A percentile compares a stretch with the other conserved stretches of the same genome.
These are phyloP conservation scores for Monochamus saltuarius DNA, from an alignment of 1,140 invertebrate species.

Conservation along the genomic window DNA sequence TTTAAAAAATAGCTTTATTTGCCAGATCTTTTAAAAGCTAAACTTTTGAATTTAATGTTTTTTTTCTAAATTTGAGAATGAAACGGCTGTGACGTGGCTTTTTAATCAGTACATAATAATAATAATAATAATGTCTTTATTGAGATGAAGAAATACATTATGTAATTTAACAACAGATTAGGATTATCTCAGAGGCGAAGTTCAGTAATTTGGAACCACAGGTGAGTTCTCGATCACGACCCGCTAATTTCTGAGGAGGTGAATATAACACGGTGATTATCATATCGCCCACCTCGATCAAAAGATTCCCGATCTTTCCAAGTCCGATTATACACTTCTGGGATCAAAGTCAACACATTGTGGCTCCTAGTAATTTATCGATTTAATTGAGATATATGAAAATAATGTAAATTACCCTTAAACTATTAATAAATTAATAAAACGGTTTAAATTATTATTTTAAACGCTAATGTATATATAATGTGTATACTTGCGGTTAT, in stretches of 20 bases:
- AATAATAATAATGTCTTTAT: too few species aligned
- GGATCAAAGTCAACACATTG: conserved; percentile 41
- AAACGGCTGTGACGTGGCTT: too few species aligned
- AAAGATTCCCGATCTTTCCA: conserved; percentile 8
- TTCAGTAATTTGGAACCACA: conserved; percentile 31
- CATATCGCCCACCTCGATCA: conserved; percentile 34
- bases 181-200: conserved; percentile 16
- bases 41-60: too few species aligned
- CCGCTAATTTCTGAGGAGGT: conserved; percentile 48
- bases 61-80: too few species aligned
- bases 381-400: conserved; percentile 20
- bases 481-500: neutral
- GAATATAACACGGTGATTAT: conserved; percentile 49
- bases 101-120: too few species aligned
- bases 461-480: neutral
- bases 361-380: conserved; percentile 38
- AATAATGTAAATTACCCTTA: neutral
- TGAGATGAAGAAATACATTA: too few species aligned
- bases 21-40: too few species aligned
- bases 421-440: neutral
- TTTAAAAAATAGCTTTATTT: too few species aligned
- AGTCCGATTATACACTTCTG: conserved; percentile 38
- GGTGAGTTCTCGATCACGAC: conserved; percentile 37
- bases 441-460: neutral
- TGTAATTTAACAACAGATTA: too few species aligned